These are phyloP conservation scores for Mungos mungo DNA, from an alignment of 2,113 vertebrate species.

Conservation along the genomic window DNA sequence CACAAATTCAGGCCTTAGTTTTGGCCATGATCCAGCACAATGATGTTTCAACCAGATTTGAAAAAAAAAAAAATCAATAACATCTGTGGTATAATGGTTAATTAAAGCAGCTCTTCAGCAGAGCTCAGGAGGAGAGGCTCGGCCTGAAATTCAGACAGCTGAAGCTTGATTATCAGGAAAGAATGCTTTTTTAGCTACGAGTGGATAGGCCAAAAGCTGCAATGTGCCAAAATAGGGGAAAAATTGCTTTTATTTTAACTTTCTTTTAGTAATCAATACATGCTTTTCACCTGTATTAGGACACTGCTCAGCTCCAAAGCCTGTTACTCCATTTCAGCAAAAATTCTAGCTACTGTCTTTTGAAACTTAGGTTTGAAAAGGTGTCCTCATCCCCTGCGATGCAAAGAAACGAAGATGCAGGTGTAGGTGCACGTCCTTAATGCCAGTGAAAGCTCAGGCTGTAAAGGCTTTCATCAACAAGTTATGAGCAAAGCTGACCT, in stretches of 20 bases:
- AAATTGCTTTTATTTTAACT: conserved; percentile 90
- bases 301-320: conserved; percentile 76
- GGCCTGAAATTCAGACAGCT: conserved; percentile 96
- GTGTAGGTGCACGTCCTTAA: conserved; percentile 53
- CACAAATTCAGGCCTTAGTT: conserved; percentile 91
- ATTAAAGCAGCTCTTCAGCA: conserved; percentile 99
- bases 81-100: conserved; percentile 99
- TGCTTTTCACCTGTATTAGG: conserved; percentile 86
- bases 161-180: conserved; percentile 99
- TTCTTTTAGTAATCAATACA: conserved; percentile 88
- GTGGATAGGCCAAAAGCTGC: conserved; percentile 97
- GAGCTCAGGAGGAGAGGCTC: conserved; percentile 97
- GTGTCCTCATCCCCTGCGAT: conserved; percentile 42
- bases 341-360: conserved; percentile 80
- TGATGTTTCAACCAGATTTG: conserved; percentile 95
- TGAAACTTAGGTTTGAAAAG: conserved; percentile 73
- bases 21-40: conserved; percentile 96
- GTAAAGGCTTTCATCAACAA: conserved; percentile 50
- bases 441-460: conserved; percentile 55
- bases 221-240: conserved; percentile 88
- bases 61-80: conserved; percentile 96
- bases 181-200: conserved; percentile 98
- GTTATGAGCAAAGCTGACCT: conserved; percentile 57
- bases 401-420: conserved; percentile 55
- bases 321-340: conserved; percentile 76